These are phyloP conservation scores for Apodemia zela DNA, from an alignment of 2,888 invertebrate species.

Conservation along the genomic window DNA sequence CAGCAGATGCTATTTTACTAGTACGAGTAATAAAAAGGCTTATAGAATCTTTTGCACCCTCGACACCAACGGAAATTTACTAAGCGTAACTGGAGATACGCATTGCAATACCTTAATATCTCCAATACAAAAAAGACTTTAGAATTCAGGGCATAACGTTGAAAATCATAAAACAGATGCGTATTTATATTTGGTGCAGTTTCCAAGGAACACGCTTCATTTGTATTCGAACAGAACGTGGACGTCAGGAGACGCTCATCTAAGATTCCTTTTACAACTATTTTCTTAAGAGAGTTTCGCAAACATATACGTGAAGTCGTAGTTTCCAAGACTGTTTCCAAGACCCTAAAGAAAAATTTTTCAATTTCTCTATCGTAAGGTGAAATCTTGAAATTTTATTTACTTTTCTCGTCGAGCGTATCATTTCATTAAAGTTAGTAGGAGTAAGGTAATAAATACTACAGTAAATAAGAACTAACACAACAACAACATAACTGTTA, in stretches of 20 bases:
- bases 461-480: too few relatives aligned
- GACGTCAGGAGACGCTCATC: slow-evolving; percentile 42
- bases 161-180: not conserved
- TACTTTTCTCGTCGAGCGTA: not conserved
- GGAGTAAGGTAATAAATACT: too few relatives aligned
- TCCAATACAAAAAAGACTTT: not conserved
- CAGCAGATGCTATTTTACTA: not conserved
- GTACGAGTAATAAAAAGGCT: slow-evolving; percentile 7
- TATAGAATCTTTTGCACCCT: slow-evolving; percentile 5
- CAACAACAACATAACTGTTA: too few relatives aligned
- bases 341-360: slow-evolving; percentile 6
- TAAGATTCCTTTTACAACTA: slow-evolving; percentile 43
- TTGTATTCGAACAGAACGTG: slow-evolving; percentile 37
- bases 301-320: slow-evolving; percentile 27
- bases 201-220: slow-evolving; percentile 38
- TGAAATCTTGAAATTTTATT: slow-evolving; percentile 9
- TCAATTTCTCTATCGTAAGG: not conserved
- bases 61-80: slow-evolving; percentile 8
- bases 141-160: not conserved
- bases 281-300: slow-evolving; percentile 39
- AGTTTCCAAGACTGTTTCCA: not conserved
- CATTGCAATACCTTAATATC: slow-evolving; percentile 20
- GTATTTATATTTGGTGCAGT: slow-evolving; percentile 30
- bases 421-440: not conserved
- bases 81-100: slow-evolving; percentile 23